Percentiles rank a stretch among this genome's conserved stretches.
Evolutionary conservation across 2,888 invertebrate genomes (phyloP).

Genomic region (Leuctra nigra): DNA sequence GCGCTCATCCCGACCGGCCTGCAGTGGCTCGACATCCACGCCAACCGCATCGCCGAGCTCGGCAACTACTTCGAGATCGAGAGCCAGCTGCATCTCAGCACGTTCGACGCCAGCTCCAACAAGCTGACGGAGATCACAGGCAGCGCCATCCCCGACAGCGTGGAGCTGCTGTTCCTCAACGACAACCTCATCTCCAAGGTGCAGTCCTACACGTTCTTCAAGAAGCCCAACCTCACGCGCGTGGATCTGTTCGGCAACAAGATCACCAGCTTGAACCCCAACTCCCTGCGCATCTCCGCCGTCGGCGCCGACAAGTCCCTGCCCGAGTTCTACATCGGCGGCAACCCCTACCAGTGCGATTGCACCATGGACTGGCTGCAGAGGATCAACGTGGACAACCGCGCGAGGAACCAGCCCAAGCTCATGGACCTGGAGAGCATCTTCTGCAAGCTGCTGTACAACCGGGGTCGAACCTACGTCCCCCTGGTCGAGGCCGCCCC

Average conservation of each 20-base stretch:
- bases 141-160: slow-evolving; percentile 75
- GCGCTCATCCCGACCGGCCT: slow-evolving; percentile 76
- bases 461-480: slow-evolving; percentile 64
- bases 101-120: slow-evolving; percentile 77
- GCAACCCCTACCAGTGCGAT: slow-evolving; percentile 82
- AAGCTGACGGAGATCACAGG: slow-evolving; percentile 73
- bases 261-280: slow-evolving; percentile 67
- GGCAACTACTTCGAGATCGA: slow-evolving; percentile 82
- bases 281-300: slow-evolving; percentile 67
- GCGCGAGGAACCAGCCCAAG: slow-evolving; percentile 70
- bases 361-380: slow-evolving; percentile 90
- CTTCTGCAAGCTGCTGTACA: slow-evolving; percentile 72
- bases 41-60: slow-evolving; percentile 74
- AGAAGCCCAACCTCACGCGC: slow-evolving; percentile 74
- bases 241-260: slow-evolving; percentile 77
- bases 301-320: slow-evolving; percentile 64
- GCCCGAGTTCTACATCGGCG: slow-evolving; percentile 77
- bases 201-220: slow-evolving; percentile 80
- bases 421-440: slow-evolving; percentile 78
- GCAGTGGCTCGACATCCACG: slow-evolving; percentile 79
- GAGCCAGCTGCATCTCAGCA: slow-evolving; percentile 67
- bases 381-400: slow-evolving; percentile 63
- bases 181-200: slow-evolving; percentile 77
- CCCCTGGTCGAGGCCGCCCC: slow-evolving; percentile 71
- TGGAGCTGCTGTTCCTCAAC: slow-evolving; percentile 69